Percentiles rank a stretch among this genome's conserved stretches.
Evolutionary conservation across 1,140 invertebrate genomes (phyloP).

Genomic region (Magallana ariakensis): DNA sequence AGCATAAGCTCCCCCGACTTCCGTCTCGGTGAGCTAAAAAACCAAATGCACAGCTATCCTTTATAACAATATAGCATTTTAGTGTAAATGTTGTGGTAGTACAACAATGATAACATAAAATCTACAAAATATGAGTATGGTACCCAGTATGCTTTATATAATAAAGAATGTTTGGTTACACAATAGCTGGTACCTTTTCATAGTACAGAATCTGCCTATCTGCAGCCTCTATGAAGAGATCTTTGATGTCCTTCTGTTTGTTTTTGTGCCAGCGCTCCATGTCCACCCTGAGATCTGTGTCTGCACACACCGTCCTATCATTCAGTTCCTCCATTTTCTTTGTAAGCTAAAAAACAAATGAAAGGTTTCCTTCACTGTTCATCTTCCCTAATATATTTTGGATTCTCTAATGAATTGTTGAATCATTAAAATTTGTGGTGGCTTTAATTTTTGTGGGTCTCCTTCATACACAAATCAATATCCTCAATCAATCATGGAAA

Average conservation of each 20-base stretch:
- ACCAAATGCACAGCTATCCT: slow-evolving; percentile 25
- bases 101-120: neutral
- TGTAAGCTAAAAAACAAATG: slow-evolving; percentile 66
- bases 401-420: too few relatives aligned
- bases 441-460: too few relatives aligned
- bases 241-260: slow-evolving; percentile 86
- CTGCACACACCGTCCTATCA: slow-evolving; percentile 86
- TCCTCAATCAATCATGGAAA: too few relatives aligned
- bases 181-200: slow-evolving; percentile 80
- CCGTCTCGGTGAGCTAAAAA: too few relatives aligned
- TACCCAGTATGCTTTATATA: too few relatives aligned
- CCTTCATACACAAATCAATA: too few relatives aligned
- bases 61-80: slow-evolving; percentile 42
- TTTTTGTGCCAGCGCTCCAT: slow-evolving; percentile 87
- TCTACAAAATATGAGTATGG: too few relatives aligned
- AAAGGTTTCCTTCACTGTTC: neutral
- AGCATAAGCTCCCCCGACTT: too few relatives aligned
- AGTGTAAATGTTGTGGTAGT: neutral
- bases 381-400: too few relatives aligned
- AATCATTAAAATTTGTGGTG: too few relatives aligned
- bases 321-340: slow-evolving; percentile 76
- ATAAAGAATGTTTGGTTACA: neutral
- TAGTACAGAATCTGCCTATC: slow-evolving; percentile 87
- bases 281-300: slow-evolving; percentile 87
- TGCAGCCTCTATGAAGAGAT: slow-evolving; percentile 84